Conservation (phyloP, 2,888 invertebrate genomes). For the Cataglyphis albicans region DNA sequence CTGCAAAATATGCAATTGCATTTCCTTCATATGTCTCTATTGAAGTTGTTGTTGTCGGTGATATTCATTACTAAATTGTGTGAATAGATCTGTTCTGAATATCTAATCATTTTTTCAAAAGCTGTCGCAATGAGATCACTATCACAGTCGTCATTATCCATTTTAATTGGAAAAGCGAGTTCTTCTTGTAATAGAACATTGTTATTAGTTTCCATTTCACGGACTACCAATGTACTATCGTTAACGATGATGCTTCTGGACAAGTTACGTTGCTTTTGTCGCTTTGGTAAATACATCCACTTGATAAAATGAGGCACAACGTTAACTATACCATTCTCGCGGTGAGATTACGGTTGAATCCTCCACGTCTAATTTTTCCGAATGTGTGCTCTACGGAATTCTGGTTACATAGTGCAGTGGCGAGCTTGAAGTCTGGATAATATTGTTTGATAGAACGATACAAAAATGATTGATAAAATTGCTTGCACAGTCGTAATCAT, state of each 20-base stretch:
- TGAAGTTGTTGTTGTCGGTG: not conserved
- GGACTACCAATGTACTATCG: not conserved
- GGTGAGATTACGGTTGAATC: slow-evolving; percentile 9
- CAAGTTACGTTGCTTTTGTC: not conserved
- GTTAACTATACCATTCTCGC: slow-evolving; percentile 11
- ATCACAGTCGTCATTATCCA: not conserved
- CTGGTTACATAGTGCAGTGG: slow-evolving; percentile 9
- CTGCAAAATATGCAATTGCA: slow-evolving; percentile 12
- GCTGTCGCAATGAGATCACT: not conserved
- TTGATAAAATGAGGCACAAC: not conserved
- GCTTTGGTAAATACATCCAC: not conserved
- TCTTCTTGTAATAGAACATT: not conserved
- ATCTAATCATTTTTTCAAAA: not conserved
- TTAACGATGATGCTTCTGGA: not conserved
- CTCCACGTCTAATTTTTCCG: slow-evolving; percentile 17
- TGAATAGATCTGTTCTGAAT: slow-evolving; percentile 1
- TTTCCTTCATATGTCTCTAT: slow-evolving; percentile 4
- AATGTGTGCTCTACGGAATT: slow-evolving; percentile 13
- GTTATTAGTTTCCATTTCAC: not conserved
- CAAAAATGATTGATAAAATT: not conserved
- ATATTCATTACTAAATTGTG: not conserved
- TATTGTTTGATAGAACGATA: slow-evolving; percentile 3
- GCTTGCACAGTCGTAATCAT: slow-evolving; percentile 15
- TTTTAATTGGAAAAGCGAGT: not conserved
- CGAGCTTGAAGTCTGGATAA: not conserved